Evolutionary conservation across 2,888 invertebrate species (phyloP), one percentile per base, ranked within the genome.

Genomic region (Protodeltote pygarga): DNA sequence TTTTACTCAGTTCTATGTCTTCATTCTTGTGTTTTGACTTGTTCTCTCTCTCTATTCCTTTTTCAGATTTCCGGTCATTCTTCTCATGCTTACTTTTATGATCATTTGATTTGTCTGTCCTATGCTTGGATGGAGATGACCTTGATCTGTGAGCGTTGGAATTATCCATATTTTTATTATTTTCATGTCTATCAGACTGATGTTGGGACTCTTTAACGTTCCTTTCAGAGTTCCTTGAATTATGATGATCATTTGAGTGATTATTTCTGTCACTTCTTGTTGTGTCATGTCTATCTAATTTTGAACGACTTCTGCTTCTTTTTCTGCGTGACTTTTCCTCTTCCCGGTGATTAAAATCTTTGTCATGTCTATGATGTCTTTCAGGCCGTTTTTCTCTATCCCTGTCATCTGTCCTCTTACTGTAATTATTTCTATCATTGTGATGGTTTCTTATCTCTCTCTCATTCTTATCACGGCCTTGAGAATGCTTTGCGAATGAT

Each of bases 241-340:
- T 6, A 20, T 20, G 46, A 15, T 41, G 34, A 3, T 57, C 24
- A 15, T 5, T 38, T 34, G 49, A 35, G 33, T 51, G 35, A 16
- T 20, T 47, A 28, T 35, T 31, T 14, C 23, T 52, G 10, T 62
- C 57, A 51, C 48, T 46, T 38, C 33, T 47, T 47, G 72, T 55
- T 16, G 63, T 51, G 32, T 38, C 70, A 29, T 29, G 27, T 25
- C 33, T 53, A 17, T 45, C 71, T 10, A 10, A 11, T 24, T 31
- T 55, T 9, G 47, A 39, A 1, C 45, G 48, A 35, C 67, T 79
- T 53, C 67, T 73, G 44, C 73, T 74, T 89, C 80, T 85, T 73
- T 70, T 83, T 77, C 64, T 79, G 64, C 54, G 81, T 81, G 62
- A 79, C 73, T 63, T 77, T 66, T 58, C 79, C 82, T 65, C 85